Evolutionary conservation across 2,888 invertebrate genomes (phyloP), one percentile per base, ranked within the genome.

Genomic region (Biston betularia): DNA sequence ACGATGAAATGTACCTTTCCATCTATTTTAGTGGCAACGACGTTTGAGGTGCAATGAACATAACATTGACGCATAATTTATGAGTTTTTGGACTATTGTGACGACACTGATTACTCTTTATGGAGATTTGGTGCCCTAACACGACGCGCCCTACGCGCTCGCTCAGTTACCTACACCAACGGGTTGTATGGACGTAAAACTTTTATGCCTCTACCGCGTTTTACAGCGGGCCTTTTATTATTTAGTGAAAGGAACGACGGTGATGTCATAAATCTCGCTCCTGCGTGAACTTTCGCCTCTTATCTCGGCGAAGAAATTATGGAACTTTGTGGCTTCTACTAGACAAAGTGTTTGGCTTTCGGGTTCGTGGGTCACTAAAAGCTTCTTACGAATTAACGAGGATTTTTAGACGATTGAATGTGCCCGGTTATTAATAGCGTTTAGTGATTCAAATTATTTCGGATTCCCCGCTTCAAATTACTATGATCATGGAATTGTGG

Each of bases 251-350:
- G 91, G 92, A 91, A 88, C 89, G 88, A 89, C 91, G 90, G 90
- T 91, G 91, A 92, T 89, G 92, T 92, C 92, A 92, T 93, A 93
- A 93, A 93, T 93, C 93, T 93, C 85, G 90, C 89, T 92, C 89
- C 92, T 91, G 92, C 92, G 91, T 92, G 92, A 93, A 93, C 92
- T 92, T 92, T 92, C 89, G 89, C 93, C 92, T 92, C 92, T 93
- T 93, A 93, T 93, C 93, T 92, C 88, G 88, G 89, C 87, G 87
- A 92, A 91, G 92, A 91, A 93, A 93, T 93, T 92, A 92, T 92
- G 87, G 89, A 93, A 93, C 93, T 93, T 93, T 92, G 87, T 89
- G 92, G 85, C 92, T 92, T 88, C 88, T 86, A 85, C 87, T 87
- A 92, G 92, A 92, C 92, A 93, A 93, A 93, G 92, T 93, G 90